A percentile compares a stretch with the other conserved stretches of the same genome.
Conservation (phyloP, 2,797 vertebrate genomes). For the Sebastes baramenuke region DNA sequence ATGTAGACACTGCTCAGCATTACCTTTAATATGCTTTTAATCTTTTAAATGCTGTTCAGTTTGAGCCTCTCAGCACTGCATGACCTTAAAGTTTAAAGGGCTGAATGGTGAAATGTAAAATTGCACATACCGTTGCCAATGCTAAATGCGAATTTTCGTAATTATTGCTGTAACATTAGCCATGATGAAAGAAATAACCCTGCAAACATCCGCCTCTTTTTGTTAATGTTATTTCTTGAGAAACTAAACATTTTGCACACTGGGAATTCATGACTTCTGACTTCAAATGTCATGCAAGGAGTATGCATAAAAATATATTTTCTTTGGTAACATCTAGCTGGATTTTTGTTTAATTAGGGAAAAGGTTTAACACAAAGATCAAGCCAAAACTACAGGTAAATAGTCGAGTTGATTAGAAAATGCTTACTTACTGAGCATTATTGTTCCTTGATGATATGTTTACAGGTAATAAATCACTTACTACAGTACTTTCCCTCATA, state of each 20-base stretch:
- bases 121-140: not conserved
- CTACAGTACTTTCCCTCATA: not conserved
- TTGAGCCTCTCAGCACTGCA: not conserved
- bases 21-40: not conserved
- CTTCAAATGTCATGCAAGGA: not conserved
- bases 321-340: not conserved
- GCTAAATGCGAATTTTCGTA: not conserved
- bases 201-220: not conserved
- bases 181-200: constrained; percentile 1
- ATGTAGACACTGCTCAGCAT: not conserved
- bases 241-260: not conserved
- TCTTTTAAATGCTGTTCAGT: not conserved
- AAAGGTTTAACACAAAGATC: not conserved
- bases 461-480: not conserved
- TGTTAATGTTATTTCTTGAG: not conserved
- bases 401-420: not conserved
- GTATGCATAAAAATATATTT: not conserved
- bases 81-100: not conserved
- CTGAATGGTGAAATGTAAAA: constrained; percentile 2
- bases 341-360: not conserved
- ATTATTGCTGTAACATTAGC: constrained; percentile 20
- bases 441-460: not conserved
- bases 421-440: not conserved
- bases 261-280: not conserved
- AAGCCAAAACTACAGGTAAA: not conserved